A percentile compares a stretch with the other conserved stretches of the same genome.
Conservation (phyloP, 1,140 invertebrate genomes). For the Pseudomyrmex cubaensis region DNA sequence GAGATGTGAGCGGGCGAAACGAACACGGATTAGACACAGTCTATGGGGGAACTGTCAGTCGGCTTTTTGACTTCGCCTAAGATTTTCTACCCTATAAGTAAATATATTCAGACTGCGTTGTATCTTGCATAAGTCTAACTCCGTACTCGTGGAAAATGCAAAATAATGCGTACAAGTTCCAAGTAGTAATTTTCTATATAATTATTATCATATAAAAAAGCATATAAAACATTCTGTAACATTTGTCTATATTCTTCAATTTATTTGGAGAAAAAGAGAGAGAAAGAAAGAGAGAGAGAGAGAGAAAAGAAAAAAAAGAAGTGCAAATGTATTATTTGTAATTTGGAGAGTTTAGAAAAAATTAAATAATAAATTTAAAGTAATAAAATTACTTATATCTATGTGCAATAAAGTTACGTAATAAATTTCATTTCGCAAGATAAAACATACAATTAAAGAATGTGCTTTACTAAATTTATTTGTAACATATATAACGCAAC, state of each 20-base stretch:
- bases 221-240: neutral
- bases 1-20: slow-evolving; percentile 78
- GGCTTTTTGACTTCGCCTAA: slow-evolving; percentile 71
- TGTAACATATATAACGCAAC: no score
- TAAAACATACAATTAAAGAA: no score
- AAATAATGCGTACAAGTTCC: neutral
- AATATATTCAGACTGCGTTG: slow-evolving; percentile 42
- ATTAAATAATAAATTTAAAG: neutral
- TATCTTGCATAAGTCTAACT: slow-evolving; percentile 35
- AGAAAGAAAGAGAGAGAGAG: no score
- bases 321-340: neutral
- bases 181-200: slow-evolving; percentile 15
- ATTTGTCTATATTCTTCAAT: no score
- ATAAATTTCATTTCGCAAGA: no score
- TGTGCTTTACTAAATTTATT: no score
- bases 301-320: neutral
- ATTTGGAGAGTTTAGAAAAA: neutral
- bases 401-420: neutral
- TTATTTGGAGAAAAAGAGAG: no score
- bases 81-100: slow-evolving; percentile 61
- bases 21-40: slow-evolving; percentile 82
- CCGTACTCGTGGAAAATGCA: slow-evolving; percentile 24
- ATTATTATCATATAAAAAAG: neutral
- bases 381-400: slow-evolving; percentile 21
- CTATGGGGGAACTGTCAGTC: slow-evolving; percentile 75